Base-by-base conservation (phyloP, 37 sponge, comb jelly and placozoan genomes). In the Hormiphora californensis region DNA sequence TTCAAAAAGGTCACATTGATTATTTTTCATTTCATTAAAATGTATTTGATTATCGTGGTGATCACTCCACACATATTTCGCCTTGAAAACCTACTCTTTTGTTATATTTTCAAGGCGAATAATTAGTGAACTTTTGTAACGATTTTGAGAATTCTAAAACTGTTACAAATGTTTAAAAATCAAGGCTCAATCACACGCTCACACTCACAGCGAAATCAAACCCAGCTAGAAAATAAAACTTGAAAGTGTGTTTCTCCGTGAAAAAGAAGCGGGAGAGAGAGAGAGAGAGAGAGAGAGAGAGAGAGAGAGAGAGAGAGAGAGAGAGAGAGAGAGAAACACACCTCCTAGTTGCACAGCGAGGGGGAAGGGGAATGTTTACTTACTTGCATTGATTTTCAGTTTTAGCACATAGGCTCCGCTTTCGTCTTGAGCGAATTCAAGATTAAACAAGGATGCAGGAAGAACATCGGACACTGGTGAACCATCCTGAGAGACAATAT, bases 41-140 rank as follows among this genome's bases (percentile, higher is more conserved):
- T 8, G 51, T 30, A 57, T 4, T 12, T 17, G 25, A 73, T 22
- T 40, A n/a, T 3, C 21, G 81, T 41, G 81, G 35, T n/a, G 43
- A 73, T 73, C 81, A 43, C 81, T 73, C 81, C 81, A 36, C 81
- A 41, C n/a, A n/a, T n/a, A n/a, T n/a, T n/a, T n/a, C n/a, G n/a
- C n/a, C n/a, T n/a, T n/a, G n/a, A n/a, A n/a, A n/a, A n/a, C n/a
- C n/a, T n/a, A n/a, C n/a, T n/a, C n/a, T n/a, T n/a, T n/a, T n/a
- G n/a, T n/a, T n/a, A n/a, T n/a, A n/a, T n/a, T n/a, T n/a, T n/a
- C n/a, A n/a, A n/a, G n/a, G n/a, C n/a, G n/a, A n/a, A n/a, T n/a
- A n/a, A n/a, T n/a, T n/a, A n/a, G n/a, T n/a, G n/a, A n/a, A n/a
- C n/a, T n/a, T n/a, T n/a, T n/a, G n/a, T n/a, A n/a, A n/a, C n/a